A percentile compares a stretch with the other conserved stretches of the same genome.
Evolutionary conservation across 2,113 vertebrate species (phyloP).

Genomic region (Microcebus jonahi): DNA sequence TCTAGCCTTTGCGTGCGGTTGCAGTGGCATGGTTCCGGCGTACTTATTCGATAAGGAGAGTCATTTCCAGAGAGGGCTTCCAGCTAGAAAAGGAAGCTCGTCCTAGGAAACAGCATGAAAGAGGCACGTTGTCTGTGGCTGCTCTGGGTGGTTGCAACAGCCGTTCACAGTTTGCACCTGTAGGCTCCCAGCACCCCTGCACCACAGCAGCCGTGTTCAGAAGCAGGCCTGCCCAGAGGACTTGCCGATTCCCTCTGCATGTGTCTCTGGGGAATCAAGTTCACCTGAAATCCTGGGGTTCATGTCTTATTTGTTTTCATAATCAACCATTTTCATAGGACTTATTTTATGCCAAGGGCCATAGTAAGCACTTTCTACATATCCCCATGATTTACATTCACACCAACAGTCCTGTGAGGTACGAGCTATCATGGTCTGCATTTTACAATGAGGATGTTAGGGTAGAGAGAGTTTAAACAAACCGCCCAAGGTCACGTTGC

Average conservation of each 20-base stretch:
- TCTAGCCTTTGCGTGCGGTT: fast-evolving
- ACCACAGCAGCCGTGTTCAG: fast-evolving
- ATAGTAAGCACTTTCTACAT: neutral
- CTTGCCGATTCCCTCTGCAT: fast-evolving
- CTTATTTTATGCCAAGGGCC: neutral
- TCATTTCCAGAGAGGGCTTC: neutral
- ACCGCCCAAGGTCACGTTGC: too few species aligned
- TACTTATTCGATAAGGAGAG: neutral
- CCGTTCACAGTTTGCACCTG: fast-evolving
- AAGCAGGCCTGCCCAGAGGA: fast-evolving
- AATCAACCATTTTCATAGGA: neutral
- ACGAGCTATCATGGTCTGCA: too few species aligned
- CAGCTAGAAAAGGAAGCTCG: neutral
- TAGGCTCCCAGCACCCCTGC: fast-evolving
- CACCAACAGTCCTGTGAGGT: too few species aligned
- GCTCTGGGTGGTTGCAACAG: neutral
- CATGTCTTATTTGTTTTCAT: neutral
- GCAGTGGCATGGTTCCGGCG: fast-evolving
- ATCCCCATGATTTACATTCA: neutral
- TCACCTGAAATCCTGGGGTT: neutral
- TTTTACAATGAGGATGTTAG: neutral
- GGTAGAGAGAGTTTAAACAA: neutral
- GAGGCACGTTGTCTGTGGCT: neutral
- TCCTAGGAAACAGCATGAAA: neutral
- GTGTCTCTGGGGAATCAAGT: neutral